These are phyloP conservation scores for Megamerina dolium DNA, from an alignment of 2,888 invertebrate species.

Conservation along the genomic window DNA sequence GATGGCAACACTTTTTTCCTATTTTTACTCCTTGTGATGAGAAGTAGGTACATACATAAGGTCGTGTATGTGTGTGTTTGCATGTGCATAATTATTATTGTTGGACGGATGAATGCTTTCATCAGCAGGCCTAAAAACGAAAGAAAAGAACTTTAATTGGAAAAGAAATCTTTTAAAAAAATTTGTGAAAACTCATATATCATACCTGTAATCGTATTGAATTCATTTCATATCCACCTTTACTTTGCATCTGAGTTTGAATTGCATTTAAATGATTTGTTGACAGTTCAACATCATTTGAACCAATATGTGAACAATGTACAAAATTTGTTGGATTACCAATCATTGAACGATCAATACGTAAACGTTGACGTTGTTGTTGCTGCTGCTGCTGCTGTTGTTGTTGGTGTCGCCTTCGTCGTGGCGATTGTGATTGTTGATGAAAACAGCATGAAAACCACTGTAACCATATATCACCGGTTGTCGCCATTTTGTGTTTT, in stretches of 20 bases:
- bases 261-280: conserved; percentile 77
- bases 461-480: conserved; percentile 82
- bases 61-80: too few relatives aligned
- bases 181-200: conserved; percentile 1
- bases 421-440: conserved; percentile 69
- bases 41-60: too few relatives aligned
- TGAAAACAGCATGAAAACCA: conserved; percentile 88
- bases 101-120: too few relatives aligned
- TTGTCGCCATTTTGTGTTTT: conserved; percentile 57
- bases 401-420: conserved; percentile 63
- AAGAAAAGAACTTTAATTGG: conserved; percentile 10
- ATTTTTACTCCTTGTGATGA: too few relatives aligned
- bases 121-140: conserved; percentile 38
- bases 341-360: conserved; percentile 91
- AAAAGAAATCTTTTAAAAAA: background rate
- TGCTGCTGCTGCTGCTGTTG: conserved; percentile 72
- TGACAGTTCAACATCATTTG: conserved; percentile 81
- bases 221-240: conserved; percentile 82
- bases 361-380: conserved; percentile 64
- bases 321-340: conserved; percentile 92
- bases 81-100: too few relatives aligned
- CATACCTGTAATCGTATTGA: conserved; percentile 48
- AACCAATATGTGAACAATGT: conserved; percentile 84
- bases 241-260: conserved; percentile 93
- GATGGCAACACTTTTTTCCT: too few relatives aligned